Conservation (phyloP, 2,113 vertebrate genomes). For the Acrocephalus arundinaceus region DNA sequence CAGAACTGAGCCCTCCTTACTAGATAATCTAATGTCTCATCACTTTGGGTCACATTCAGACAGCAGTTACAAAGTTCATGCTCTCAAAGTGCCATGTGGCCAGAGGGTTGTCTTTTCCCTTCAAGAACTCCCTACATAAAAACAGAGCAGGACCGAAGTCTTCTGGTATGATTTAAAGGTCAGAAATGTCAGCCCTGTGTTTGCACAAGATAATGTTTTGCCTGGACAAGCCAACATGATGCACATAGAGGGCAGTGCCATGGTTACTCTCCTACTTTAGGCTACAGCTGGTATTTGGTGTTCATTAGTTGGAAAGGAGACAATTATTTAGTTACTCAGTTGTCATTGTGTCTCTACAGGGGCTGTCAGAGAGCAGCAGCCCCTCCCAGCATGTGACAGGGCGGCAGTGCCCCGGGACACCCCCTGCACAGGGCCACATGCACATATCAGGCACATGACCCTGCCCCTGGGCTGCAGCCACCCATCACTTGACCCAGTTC, state of each 20-base stretch:
- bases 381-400: not conserved
- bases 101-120: not conserved
- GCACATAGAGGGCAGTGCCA: not conserved
- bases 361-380: not conserved
- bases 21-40: not conserved
- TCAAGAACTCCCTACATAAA: not conserved
- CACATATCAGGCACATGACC: not conserved
- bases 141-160: not conserved
- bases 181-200: not conserved
- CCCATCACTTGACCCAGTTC: not conserved
- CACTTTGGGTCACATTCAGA: not conserved
- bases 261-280: not conserved
- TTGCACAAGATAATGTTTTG: not conserved
- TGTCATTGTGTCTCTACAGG: not conserved
- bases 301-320: not conserved
- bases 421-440: rapidly evolving
- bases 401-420: not conserved
- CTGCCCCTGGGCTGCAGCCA: not conserved
- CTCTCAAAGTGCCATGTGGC: not conserved
- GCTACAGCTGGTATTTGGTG: not conserved
- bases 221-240: not conserved
- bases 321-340: not conserved
- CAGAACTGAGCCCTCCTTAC: not conserved
- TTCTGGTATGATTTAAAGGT: not conserved
- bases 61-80: not conserved